A percentile compares a stretch with the other conserved stretches of the same genome.
Evolutionary conservation across 2,797 vertebrate species (phyloP).

Genomic region (Thripadectes ignobilis): DNA sequence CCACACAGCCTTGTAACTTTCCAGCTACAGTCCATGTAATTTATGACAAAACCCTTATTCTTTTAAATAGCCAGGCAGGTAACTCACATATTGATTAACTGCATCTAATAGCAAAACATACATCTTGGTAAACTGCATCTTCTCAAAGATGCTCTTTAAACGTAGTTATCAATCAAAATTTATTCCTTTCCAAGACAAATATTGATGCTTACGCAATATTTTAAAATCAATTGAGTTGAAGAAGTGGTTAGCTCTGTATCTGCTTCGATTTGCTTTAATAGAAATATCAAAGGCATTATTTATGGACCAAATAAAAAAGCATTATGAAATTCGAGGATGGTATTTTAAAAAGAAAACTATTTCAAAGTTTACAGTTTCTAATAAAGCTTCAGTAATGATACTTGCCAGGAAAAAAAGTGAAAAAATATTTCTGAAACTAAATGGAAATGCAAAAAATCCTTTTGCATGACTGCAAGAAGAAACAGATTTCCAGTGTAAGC

Average conservation of each 20-base stretch:
- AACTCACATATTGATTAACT: neutral
- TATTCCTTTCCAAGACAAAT: neutral
- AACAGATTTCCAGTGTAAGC: neutral
- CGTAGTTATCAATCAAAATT: neutral
- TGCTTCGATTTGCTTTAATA: neutral
- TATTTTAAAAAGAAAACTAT: neutral
- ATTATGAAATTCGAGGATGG: neutral
- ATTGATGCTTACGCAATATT: neutral
- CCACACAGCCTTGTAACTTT: accelerated
- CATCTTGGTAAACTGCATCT: neutral
- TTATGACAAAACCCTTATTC: neutral
- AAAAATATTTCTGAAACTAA: neutral
- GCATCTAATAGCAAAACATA: neutral
- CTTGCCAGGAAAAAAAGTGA: neutral
- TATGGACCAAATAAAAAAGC: neutral
- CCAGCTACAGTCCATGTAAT: neutral
- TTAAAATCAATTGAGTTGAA: neutral
- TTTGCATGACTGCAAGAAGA: neutral
- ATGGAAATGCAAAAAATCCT: neutral
- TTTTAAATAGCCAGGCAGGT: neutral
- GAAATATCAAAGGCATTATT: neutral
- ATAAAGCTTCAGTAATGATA: neutral
- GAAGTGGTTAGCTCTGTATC: neutral
- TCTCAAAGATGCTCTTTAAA: neutral
- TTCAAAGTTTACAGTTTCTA: neutral